phyloP scores from a whole-genome alignment of 2,888 invertebrate genomes.

The Drosophila peninsularis region DNA sequence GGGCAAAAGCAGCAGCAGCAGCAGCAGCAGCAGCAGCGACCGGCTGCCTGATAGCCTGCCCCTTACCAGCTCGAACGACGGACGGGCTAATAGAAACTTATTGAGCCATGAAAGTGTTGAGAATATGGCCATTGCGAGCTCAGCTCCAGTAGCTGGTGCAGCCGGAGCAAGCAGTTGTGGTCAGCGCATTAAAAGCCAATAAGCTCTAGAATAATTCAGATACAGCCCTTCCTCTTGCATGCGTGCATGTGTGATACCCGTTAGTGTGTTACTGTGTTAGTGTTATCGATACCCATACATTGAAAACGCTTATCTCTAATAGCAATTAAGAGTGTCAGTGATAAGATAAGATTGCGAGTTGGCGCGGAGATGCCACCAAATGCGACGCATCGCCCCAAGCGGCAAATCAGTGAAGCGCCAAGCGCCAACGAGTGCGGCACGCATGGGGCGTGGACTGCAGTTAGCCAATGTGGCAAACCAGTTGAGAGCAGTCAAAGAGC shows the following conservation, averaged over 20 bases:
- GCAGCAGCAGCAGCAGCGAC: neutral
- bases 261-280: conserved; percentile 36
- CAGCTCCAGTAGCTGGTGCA: conserved; percentile 8
- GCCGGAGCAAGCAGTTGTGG: conserved; percentile 33
- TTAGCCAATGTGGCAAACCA: neutral
- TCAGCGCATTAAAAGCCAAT: conserved; percentile 72
- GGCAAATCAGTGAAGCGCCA: conserved; percentile 43
- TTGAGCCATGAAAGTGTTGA: conserved; percentile 80
- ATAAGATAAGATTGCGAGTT: conserved; percentile 48
- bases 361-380: conserved; percentile 23
- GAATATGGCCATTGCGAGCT: conserved; percentile 51
- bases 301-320: conserved; percentile 37
- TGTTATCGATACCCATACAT: conserved; percentile 32
- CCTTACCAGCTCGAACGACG: conserved; percentile 22
- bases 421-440: conserved; percentile 29
- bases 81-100: conserved; percentile 74
- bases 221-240: neutral
- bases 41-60: conserved; percentile 11
- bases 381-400: conserved; percentile 11
- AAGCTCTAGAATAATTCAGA: conserved; percentile 68
- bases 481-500: neutral
- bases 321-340: conserved; percentile 46
- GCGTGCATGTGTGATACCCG: conserved; percentile 10
- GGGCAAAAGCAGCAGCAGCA: conserved; percentile 6
- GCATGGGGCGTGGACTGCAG: neutral